These are phyloP conservation scores for Trypoxylus dichotomus DNA, from an alignment of 1,140 invertebrate species.

Conservation along the genomic window DNA sequence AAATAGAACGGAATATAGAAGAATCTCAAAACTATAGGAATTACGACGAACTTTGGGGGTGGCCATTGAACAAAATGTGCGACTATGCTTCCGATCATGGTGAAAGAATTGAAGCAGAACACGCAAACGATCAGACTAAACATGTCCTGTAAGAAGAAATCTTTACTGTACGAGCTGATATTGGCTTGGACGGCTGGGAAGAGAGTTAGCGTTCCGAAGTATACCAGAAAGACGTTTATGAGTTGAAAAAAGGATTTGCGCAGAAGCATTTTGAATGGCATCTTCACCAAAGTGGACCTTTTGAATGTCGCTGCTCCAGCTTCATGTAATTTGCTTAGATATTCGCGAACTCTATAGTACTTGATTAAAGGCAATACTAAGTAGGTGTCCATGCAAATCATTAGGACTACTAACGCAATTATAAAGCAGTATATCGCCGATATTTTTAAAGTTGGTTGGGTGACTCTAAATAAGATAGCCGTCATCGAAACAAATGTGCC, in stretches of 20 bases:
- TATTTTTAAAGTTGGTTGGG: conserved; percentile 74
- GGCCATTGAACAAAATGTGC: conserved; percentile 70
- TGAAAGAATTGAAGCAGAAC: not conserved
- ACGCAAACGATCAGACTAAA: not conserved
- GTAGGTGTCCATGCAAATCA: conserved; percentile 94
- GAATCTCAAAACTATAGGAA: conserved; percentile 79
- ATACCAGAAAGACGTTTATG: conserved; percentile 90
- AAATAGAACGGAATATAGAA: conserved; percentile 89
- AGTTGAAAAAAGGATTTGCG: conserved; percentile 79
- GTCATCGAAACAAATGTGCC: conserved; percentile 88
- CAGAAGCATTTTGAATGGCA: conserved; percentile 75
- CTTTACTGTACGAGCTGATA: not conserved
- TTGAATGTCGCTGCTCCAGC: too few relatives aligned
- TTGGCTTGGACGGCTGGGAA: not conserved
- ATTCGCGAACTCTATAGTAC: conserved; percentile 57
- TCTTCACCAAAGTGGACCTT: conserved; percentile 42
- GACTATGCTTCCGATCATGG: not conserved
- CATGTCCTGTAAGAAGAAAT: conserved; percentile 8
- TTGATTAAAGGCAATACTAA: conserved; percentile 86
- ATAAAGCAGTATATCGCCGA: conserved; percentile 98
- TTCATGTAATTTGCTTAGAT: conserved; percentile 38
- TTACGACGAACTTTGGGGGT: conserved; percentile 72
- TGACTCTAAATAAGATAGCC: conserved; percentile 70
- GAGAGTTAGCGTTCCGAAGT: conserved; percentile 69
- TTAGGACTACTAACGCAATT: conserved; percentile 86